These are phyloP conservation scores for Eurois occulta DNA, from an alignment of 2,888 invertebrate genomes.

Conservation along the genomic window DNA sequence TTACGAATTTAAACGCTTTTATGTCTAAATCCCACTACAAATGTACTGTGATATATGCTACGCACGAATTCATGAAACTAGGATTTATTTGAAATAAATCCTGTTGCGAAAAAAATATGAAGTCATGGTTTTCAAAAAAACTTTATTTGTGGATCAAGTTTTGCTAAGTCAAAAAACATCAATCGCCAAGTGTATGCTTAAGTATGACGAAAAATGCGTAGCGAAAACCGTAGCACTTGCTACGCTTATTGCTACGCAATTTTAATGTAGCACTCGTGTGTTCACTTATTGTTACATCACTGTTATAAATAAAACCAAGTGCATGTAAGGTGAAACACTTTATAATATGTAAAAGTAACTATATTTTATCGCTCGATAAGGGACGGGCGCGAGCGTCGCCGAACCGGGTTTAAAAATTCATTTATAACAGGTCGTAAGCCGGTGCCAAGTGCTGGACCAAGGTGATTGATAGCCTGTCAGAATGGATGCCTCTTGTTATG, in stretches of 20 bases:
- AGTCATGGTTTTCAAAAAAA: background rate
- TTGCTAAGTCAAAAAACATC: background rate
- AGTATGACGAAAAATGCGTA: background rate
- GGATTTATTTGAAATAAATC: slow-evolving; percentile 28
- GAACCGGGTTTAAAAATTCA: slow-evolving; percentile 76
- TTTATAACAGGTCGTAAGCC: slow-evolving; percentile 78
- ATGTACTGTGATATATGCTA: slow-evolving; percentile 43
- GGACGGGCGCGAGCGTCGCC: slow-evolving; percentile 30
- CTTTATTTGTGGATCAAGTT: background rate
- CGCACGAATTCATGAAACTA: slow-evolving; percentile 31
- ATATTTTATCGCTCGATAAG: slow-evolving; percentile 51
- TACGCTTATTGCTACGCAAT: background rate
- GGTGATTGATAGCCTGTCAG: slow-evolving; percentile 78
- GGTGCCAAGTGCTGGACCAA: slow-evolving; percentile 75
- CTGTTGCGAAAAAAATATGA: background rate
- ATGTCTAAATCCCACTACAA: slow-evolving; percentile 49
- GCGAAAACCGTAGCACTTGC: background rate
- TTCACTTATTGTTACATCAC: background rate
- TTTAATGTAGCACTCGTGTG: background rate
- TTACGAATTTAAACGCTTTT: slow-evolving; percentile 59
- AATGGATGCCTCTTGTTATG: slow-evolving; percentile 61
- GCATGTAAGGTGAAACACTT: slow-evolving; percentile 7
- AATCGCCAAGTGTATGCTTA: background rate
- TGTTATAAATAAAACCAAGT: slow-evolving; percentile 14
- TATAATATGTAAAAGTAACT: slow-evolving; percentile 5